phyloP scores from a whole-genome alignment of 2,797 vertebrate genomes.

The Scyliorhinus canicula region DNA sequence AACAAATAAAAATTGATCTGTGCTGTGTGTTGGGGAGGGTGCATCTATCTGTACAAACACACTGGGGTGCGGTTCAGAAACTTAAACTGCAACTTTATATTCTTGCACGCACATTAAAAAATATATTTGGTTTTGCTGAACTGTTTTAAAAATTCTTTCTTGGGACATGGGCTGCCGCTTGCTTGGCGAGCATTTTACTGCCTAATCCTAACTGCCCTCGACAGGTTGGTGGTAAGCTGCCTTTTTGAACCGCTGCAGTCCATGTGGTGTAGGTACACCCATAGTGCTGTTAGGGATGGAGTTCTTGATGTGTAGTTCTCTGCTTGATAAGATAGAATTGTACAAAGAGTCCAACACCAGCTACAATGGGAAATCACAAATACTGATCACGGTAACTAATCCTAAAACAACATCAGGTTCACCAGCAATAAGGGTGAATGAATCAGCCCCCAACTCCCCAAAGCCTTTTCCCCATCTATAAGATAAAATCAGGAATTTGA shows the following conservation, averaged over 20 bases:
- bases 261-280: no score
- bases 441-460: not conserved
- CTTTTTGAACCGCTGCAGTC: no score
- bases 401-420: not conserved
- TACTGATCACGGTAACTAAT: not conserved
- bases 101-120: not conserved
- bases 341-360: not conserved
- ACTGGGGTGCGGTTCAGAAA: not conserved
- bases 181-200: no score
- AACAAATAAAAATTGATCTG: not conserved
- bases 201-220: no score
- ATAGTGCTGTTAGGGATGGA: no score
- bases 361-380: not conserved
- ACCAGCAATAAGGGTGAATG: not conserved
- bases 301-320: not conserved
- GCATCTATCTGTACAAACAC: not conserved
- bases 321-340: not conserved
- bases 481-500: not conserved
- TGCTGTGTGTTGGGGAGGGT: not conserved
- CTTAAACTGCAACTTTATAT: not conserved
- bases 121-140: not conserved
- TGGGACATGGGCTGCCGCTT: no score
- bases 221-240: no score
- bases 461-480: not conserved
- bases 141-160: no score